Conservation (phyloP, 2,797 vertebrate genomes). For the Leptatherina wallacei region DNA sequence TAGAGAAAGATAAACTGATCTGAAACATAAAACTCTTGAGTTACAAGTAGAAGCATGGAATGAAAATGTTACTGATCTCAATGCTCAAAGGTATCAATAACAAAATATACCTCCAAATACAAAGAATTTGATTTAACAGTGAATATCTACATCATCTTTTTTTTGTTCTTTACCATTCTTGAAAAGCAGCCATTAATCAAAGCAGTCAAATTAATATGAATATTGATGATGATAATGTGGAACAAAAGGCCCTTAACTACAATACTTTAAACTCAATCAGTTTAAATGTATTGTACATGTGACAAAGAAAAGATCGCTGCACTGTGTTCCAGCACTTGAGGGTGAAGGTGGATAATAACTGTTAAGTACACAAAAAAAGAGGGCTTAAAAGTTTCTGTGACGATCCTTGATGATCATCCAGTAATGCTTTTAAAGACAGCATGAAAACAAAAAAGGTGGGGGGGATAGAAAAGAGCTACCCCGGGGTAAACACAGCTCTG, state of each 20-base stretch:
- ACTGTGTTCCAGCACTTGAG: constrained; percentile 49
- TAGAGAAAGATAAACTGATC: too few species aligned
- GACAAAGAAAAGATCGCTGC: constrained; percentile 1
- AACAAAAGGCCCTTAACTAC: constrained; percentile 16
- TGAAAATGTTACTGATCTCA: not conserved
- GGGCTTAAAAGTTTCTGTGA: constrained; percentile 70
- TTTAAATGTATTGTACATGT: constrained; percentile 32
- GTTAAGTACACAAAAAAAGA: constrained; percentile 74
- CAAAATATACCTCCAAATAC: not conserved
- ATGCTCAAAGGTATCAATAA: not conserved
- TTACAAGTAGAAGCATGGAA: not conserved
- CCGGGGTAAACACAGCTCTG: constrained; percentile 64
- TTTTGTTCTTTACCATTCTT: too few species aligned
- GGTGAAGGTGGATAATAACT: constrained; percentile 70
- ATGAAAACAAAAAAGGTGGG: constrained; percentile 36
- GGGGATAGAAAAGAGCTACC: constrained; percentile 70
- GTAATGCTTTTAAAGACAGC: constrained; percentile 80
- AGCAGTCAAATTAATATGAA: too few species aligned
- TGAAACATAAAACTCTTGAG: not conserved
- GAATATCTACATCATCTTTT: too few species aligned
- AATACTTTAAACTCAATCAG: constrained; percentile 28
- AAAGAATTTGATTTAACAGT: not conserved
- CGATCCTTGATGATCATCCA: constrained; percentile 78
- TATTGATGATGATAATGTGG: too few species aligned
- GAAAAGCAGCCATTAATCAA: too few species aligned